These are phyloP conservation scores for Stenurella melanura DNA, from an alignment of 2,888 invertebrate species.

Conservation along the genomic window DNA sequence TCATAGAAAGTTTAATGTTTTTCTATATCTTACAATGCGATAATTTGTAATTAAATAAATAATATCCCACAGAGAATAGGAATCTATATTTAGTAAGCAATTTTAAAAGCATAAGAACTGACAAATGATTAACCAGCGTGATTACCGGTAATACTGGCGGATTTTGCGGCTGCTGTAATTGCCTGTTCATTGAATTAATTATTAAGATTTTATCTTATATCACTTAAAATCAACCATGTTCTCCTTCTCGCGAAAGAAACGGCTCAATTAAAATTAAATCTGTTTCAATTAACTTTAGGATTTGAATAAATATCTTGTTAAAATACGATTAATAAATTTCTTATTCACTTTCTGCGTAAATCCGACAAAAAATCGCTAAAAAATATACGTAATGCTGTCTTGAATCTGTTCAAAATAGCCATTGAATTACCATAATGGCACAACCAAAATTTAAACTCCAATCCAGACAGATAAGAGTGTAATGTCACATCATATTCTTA, in stretches of 20 bases:
- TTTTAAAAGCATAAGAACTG: neutral
- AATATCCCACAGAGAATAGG: neutral
- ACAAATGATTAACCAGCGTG: conserved; percentile 1
- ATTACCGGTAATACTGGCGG: neutral
- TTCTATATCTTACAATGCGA: neutral
- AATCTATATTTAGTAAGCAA: neutral
- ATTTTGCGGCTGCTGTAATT: neutral
- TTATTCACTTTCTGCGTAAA: neutral
- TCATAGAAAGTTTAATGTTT: neutral
- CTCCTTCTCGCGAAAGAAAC: neutral
- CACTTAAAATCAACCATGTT: neutral
- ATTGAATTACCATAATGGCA: too few relatives aligned
- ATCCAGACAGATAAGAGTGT: too few relatives aligned
- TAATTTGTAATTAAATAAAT: neutral
- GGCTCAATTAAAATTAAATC: neutral
- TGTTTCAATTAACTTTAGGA: neutral
- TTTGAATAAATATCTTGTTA: neutral
- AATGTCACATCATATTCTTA: too few relatives aligned
- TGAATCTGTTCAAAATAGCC: neutral
- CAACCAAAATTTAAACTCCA: too few relatives aligned
- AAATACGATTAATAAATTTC: neutral
- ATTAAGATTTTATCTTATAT: neutral
- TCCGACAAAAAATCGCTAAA: neutral
- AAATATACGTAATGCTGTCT: neutral
- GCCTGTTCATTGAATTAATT: conserved; percentile 1